These are phyloP conservation scores for Seriola dumerili DNA, from an alignment of 2,113 vertebrate species.

Conservation along the genomic window DNA sequence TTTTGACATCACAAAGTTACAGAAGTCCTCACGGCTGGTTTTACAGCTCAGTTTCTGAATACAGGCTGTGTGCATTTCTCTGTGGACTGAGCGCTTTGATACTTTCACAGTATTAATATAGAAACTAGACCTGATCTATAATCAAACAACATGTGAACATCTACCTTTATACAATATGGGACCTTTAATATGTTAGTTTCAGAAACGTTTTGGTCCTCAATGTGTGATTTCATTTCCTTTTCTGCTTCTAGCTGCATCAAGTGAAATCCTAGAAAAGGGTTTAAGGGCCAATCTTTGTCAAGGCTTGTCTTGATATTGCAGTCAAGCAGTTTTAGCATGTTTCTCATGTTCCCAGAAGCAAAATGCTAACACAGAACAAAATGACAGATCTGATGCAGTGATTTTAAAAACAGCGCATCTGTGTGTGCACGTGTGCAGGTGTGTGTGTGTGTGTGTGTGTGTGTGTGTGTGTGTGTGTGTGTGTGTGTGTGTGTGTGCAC, in stretches of 20 bases:
- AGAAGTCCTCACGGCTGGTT: too few relatives aligned
- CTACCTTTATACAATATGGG: too few relatives aligned
- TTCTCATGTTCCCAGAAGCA: constrained; percentile 34
- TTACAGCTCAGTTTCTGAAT: too few relatives aligned
- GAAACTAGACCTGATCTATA: too few relatives aligned
- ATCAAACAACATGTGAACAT: too few relatives aligned
- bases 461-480: not conserved
- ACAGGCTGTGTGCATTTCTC: too few relatives aligned
- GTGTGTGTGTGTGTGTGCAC: constrained; percentile 39
- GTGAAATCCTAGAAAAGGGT: constrained; percentile 29
- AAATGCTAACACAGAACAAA: constrained; percentile 17
- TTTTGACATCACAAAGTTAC: too few relatives aligned
- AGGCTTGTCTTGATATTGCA: constrained; percentile 5
- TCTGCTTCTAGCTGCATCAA: not conserved
- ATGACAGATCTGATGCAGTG: constrained; percentile 35
- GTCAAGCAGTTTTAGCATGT: constrained; percentile 38
- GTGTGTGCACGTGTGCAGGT: constrained; percentile 17
- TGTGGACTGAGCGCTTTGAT: too few relatives aligned
- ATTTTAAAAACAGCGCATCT: constrained; percentile 31
- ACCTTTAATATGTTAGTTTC: not conserved
- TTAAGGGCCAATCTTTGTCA: constrained; percentile 6
- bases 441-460: constrained; percentile 40
- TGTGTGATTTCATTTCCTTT: not conserved
- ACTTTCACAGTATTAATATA: too few relatives aligned
- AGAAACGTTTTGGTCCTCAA: not conserved